These are phyloP conservation scores for Leuciscus waleckii DNA, from an alignment of 2,797 vertebrate species.

Conservation along the genomic window DNA sequence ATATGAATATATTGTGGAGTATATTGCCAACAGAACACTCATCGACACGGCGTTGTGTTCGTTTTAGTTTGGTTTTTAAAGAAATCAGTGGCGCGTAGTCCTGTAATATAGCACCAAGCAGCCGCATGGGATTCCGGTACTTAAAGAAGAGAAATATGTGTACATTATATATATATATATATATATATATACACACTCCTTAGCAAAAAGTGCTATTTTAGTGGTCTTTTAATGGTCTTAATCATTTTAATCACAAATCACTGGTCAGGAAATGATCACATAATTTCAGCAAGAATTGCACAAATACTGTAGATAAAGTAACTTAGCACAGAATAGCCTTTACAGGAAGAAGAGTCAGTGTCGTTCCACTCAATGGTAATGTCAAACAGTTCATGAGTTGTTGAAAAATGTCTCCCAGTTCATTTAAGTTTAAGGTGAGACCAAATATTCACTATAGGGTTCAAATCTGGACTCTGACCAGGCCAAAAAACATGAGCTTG, in stretches of 20 bases:
- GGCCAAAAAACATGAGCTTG: neutral
- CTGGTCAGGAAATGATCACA: neutral
- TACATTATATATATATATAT: slow-evolving; percentile 12
- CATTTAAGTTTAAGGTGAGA: neutral
- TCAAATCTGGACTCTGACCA: neutral
- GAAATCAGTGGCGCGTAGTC: slow-evolving; percentile 36
- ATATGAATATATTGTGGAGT: slow-evolving; percentile 54
- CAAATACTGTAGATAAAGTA: neutral
- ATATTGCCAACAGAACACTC: slow-evolving; percentile 63
- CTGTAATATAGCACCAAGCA: slow-evolving; percentile 49
- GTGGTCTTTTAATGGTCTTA: neutral
- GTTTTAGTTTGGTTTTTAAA: slow-evolving; percentile 53
- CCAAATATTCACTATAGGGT: neutral
- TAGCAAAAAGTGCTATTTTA: neutral
- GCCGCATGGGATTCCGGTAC: slow-evolving; percentile 65
- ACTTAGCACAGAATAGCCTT: neutral
- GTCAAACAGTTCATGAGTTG: neutral
- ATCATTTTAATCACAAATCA: neutral
- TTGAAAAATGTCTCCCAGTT: neutral
- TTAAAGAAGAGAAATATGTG: slow-evolving; percentile 60
- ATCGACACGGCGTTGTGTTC: slow-evolving; percentile 36
- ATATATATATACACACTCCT: neutral
- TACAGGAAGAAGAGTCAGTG: neutral
- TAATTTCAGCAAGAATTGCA: neutral
- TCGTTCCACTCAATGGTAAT: neutral